Evolutionary conservation across 2,888 invertebrate genomes (phyloP).

Genomic region (Eristalis intricaria): DNA sequence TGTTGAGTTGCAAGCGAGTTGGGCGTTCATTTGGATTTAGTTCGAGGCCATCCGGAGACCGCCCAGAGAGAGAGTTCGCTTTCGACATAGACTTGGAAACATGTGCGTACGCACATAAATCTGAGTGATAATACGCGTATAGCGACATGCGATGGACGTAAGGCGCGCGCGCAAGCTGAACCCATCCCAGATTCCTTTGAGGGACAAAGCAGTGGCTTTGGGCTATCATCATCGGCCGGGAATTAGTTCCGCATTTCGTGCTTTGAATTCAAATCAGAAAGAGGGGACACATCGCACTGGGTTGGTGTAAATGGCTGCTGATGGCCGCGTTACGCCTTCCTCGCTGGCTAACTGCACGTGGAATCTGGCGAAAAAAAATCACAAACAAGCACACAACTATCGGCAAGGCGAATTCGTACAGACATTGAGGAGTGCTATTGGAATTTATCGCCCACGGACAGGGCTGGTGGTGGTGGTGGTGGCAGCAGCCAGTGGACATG

Average conservation of each 20-base stretch:
- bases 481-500: slow-evolving; percentile 48
- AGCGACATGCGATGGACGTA: slow-evolving; percentile 24
- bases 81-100: slow-evolving; percentile 7
- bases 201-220: slow-evolving; percentile 24
- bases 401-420: slow-evolving; percentile 49
- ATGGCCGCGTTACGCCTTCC: slow-evolving; percentile 57
- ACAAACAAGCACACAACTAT: background rate
- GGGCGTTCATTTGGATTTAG: slow-evolving; percentile 8
- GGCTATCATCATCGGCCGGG: slow-evolving; percentile 48
- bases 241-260: slow-evolving; percentile 69
- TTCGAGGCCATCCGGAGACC: slow-evolving; percentile 29
- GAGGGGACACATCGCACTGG: slow-evolving; percentile 15
- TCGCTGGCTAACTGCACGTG: slow-evolving; percentile 32
- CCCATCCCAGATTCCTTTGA: slow-evolving; percentile 26
- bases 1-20: background rate
- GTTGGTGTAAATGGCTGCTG: slow-evolving; percentile 46
- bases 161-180: background rate
- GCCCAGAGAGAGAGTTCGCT: background rate
- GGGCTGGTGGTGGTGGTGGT: slow-evolving; percentile 51
- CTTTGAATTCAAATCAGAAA: slow-evolving; percentile 55
- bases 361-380: slow-evolving; percentile 15
- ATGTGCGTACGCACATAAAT: slow-evolving; percentile 18
- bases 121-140: slow-evolving; percentile 40
- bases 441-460: slow-evolving; percentile 71
- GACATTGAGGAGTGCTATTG: slow-evolving; percentile 62